Evolutionary conservation across 2,113 vertebrate genomes (phyloP).

Genomic region (Triplophysa siluroides): DNA sequence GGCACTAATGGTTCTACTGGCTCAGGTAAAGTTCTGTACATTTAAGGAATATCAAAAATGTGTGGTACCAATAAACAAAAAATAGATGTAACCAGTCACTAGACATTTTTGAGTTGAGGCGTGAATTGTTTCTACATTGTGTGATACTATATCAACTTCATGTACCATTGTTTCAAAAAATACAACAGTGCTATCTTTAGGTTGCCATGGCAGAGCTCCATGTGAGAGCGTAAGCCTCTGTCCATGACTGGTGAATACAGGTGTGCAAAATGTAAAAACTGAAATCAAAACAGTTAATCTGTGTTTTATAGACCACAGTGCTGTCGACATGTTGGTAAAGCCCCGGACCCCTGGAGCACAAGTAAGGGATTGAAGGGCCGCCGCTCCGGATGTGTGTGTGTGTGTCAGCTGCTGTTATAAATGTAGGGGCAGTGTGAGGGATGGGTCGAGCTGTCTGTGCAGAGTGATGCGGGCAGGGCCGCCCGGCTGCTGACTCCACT

Average conservation of each 20-base stretch:
- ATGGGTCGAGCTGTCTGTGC: slow-evolving; percentile 99
- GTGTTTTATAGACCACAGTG: slow-evolving; percentile 27
- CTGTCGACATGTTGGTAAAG: slow-evolving; percentile 45
- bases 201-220: too few relatives aligned
- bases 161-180: too few relatives aligned
- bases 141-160: too few relatives aligned
- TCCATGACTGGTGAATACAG: background rate
- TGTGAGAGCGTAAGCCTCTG: background rate
- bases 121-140: too few relatives aligned
- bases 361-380: slow-evolving; percentile 70
- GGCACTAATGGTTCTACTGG: too few relatives aligned
- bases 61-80: too few relatives aligned
- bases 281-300: slow-evolving; percentile 7
- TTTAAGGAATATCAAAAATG: too few relatives aligned
- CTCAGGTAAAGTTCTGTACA: too few relatives aligned
- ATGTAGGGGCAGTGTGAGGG: slow-evolving; percentile 93
- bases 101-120: too few relatives aligned
- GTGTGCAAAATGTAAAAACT: slow-evolving; percentile 2
- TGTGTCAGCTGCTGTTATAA: slow-evolving; percentile 95
- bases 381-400: slow-evolving; percentile 67
- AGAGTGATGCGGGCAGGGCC: slow-evolving; percentile 97
- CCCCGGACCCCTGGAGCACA: slow-evolving; percentile 49
- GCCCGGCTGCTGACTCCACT: slow-evolving; percentile 93
- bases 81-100: too few relatives aligned
- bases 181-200: too few relatives aligned